phyloP scores from a whole-genome alignment of 2,888 invertebrate species.

The Pollenia griseotomentosa region DNA sequence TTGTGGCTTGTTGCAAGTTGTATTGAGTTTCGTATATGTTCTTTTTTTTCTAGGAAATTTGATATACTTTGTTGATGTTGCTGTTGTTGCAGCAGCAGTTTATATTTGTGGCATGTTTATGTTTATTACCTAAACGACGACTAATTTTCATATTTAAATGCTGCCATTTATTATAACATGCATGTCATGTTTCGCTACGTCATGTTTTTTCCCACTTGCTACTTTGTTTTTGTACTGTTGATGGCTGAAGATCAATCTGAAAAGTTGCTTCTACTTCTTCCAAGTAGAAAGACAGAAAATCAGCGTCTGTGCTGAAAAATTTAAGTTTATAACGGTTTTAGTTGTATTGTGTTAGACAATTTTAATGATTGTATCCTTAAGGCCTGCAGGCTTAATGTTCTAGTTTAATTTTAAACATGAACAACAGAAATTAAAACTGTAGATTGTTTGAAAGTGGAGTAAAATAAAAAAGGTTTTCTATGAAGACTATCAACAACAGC shows the following conservation, averaged over 20 bases:
- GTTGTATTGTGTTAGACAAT: slow-evolving; percentile 43
- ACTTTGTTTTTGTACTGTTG: background rate
- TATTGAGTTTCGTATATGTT: background rate
- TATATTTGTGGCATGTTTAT: slow-evolving; percentile 55
- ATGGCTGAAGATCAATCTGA: slow-evolving; percentile 34
- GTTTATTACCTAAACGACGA: slow-evolving; percentile 62
- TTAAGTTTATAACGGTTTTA: slow-evolving; percentile 56
- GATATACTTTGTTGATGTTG: slow-evolving; percentile 33
- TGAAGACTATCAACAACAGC: background rate
- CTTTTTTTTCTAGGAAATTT: slow-evolving; percentile 24
- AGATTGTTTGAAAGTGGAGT: background rate
- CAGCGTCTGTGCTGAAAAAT: slow-evolving; percentile 4
- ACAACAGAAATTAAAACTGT: slow-evolving; percentile 7
- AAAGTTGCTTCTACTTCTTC: background rate
- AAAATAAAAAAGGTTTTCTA: background rate
- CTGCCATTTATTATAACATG: slow-evolving; percentile 74
- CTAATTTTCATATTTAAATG: slow-evolving; percentile 75
- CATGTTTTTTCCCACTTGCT: slow-evolving; percentile 49
- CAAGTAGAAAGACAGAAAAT: background rate
- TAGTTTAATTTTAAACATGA: slow-evolving; percentile 55
- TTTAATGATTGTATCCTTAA: slow-evolving; percentile 63
- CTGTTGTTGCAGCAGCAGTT: slow-evolving; percentile 26
- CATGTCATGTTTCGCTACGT: slow-evolving; percentile 68
- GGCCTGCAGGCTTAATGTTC: slow-evolving; percentile 39
- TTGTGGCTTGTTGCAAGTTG: slow-evolving; percentile 40